Base-by-base conservation (phyloP, 1,140 invertebrate genomes). In the Arctopsyche grandis region DNA sequence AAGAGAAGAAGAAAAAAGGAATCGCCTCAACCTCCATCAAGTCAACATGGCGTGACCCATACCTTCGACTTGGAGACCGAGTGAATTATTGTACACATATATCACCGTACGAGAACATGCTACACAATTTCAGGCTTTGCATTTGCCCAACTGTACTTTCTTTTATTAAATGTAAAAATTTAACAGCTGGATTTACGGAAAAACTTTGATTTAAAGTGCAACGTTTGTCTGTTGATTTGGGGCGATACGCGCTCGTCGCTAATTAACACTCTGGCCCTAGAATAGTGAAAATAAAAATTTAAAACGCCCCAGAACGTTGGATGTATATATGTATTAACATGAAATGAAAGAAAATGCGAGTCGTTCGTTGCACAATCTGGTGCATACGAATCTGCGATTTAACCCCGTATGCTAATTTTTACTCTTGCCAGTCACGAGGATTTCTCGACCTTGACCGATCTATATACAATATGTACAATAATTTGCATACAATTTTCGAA, bases 41-140 rank as follows among this genome's bases (percentile, higher is more conserved):
- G 60, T 66, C 24, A 26, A 21, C 60, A 22, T 66, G 60, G 24
- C 60, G 60, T 66, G 60, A 66, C 60, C 60, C 19, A 66, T 22
- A 66, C 60, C 10, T 66, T 22, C 19, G 60, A 26, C 19, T 26
- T 26, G 9, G 52, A 56, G 19, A n/a, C 1, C 14, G 24, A 66
- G 60, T 66, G 60, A 66, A 66, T 66, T 66, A 66, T 66, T 22
- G 60, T 21, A 22, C 19, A 66, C 60, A 66, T 66, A 66, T 66
- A 66, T 66, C 14, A 19, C 24, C 4, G n/a, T 66, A 16, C 16
- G 19, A 5, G 56, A 66, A 66, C 60, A 66, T 26, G 60, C 60
- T 66, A 66, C 24, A 26, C 48, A 52, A 26, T 66, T 26, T 22
- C 1, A 22, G 19, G 21, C 60, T 66, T 21, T 21, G 7, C 24